phyloP scores from a whole-genome alignment of 2,888 invertebrate genomes.

The Mesorhabditis belari region DNA sequence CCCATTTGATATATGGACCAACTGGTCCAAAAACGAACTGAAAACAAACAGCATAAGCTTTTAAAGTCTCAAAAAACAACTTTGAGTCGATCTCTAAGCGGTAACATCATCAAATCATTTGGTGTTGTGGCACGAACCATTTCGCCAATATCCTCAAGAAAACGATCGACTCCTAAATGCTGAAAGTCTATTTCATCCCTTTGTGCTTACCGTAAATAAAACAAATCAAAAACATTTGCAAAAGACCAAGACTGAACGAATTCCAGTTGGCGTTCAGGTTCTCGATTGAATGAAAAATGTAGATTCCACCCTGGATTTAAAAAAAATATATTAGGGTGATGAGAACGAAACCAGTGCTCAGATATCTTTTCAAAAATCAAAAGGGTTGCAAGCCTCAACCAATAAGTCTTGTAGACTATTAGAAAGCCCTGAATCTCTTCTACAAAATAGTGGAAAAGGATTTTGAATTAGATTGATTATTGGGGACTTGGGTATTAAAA shows the following conservation, averaged over 20 bases:
- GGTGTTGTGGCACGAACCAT: slow-evolving; percentile 18
- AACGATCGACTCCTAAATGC: slow-evolving; percentile 36
- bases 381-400: no score
- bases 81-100: neutral
- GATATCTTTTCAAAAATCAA: no score
- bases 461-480: no score
- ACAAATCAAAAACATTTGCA: slow-evolving; percentile 42
- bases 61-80: neutral
- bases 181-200: neutral
- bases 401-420: no score
- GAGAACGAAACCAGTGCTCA: no score
- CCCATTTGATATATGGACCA: slow-evolving; percentile 45
- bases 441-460: no score
- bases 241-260: slow-evolving; percentile 39
- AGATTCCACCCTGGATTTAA: slow-evolving; percentile 48
- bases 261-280: slow-evolving; percentile 51
- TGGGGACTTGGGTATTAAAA: no score
- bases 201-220: slow-evolving; percentile 34
- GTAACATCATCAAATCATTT: neutral
- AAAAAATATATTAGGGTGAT: neutral
- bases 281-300: slow-evolving; percentile 49
- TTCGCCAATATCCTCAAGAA: slow-evolving; percentile 39
- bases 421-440: no score
- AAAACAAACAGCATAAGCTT: neutral
- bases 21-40: slow-evolving; percentile 36